A percentile compares a stretch with the other conserved stretches of the same genome.
These are phyloP conservation scores for Drosophila kanekoi DNA, from an alignment of 2,888 invertebrate species.

Conservation along the genomic window DNA sequence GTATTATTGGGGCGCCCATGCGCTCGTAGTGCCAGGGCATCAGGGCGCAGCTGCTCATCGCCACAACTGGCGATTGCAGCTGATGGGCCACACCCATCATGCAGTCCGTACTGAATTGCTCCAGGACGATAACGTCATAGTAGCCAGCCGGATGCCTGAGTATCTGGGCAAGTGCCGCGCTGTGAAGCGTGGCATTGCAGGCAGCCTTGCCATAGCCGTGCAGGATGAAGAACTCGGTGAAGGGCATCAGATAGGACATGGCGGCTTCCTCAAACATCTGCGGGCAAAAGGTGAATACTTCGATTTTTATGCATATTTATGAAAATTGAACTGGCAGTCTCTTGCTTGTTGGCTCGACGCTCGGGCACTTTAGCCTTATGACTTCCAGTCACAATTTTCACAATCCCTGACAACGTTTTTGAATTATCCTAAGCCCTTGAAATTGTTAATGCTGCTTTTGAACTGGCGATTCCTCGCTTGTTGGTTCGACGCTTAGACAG, in stretches of 20 bases:
- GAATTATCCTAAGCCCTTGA: too few relatives aligned
- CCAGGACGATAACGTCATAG: slow-evolving; percentile 88
- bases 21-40: slow-evolving; percentile 88
- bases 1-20: slow-evolving; percentile 87
- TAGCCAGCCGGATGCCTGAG: slow-evolving; percentile 86
- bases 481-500: too few relatives aligned
- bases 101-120: slow-evolving; percentile 91
- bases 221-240: slow-evolving; percentile 78
- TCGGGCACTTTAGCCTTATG: too few relatives aligned
- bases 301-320: too few relatives aligned
- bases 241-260: slow-evolving; percentile 62
- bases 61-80: slow-evolving; percentile 87
- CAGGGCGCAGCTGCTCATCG: slow-evolving; percentile 86
- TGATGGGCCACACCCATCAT: slow-evolving; percentile 88
- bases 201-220: slow-evolving; percentile 78
- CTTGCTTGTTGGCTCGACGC: too few relatives aligned
- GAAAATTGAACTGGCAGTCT: too few relatives aligned
- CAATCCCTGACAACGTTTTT: too few relatives aligned
- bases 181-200: slow-evolving; percentile 80
- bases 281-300: not conserved
- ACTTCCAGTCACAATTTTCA: too few relatives aligned
- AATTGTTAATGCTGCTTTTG: too few relatives aligned
- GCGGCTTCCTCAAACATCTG: slow-evolving; percentile 78
- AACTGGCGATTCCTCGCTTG: too few relatives aligned
- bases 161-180: slow-evolving; percentile 82